Evolutionary conservation across 2,113 vertebrate genomes (phyloP), one percentile per base, ranked within the genome.

Genomic region (Coptodon bakossiorum): DNA sequence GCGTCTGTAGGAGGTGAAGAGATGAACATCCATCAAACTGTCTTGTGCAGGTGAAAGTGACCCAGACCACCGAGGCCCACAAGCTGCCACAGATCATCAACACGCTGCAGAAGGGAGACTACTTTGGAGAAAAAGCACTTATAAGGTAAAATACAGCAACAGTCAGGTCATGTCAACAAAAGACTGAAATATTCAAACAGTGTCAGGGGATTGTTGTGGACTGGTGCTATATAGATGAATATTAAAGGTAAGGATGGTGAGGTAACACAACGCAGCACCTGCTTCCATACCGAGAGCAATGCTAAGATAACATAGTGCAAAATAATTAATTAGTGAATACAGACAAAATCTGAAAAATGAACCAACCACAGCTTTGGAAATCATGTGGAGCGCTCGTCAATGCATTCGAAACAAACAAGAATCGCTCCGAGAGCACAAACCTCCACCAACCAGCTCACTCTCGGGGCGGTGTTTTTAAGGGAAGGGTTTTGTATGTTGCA

Each of bases 81-180:
- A 88, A 92, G 68, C 50, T 92, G 19, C 96, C 96, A 1, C 95
- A 95, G 92, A 81, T 93, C 89, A 97, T 97, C 87, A 97, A 97
- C 93, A 95, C 92, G 3, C 91, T 97, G 85, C 92, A 96, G 53
- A 96, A 93, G 71, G 96, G 96, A 29, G 96, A 97, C 63, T 97
- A 96, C 93, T 97, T 97, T 38, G 96, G 96, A 78, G 96, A 97
- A 81, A 97, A 97, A 76, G 96, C 96, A 0, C 96, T 97, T 2
- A 95, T 97, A 82, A 97, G 96, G 96, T 96, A 68, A 87, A 31
- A 57, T 8, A 3, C 43, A 45, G 38, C 66, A 73, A 45, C 22
- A 24, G 3, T 24, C 34, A 22, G 36, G 36, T 76, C 0, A 19
- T 29, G 24, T 19, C 40, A 76, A 31, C 43, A 76, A 29, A 29